phyloP scores from a whole-genome alignment of 1,140 invertebrate genomes.

The Aethina tumida region DNA sequence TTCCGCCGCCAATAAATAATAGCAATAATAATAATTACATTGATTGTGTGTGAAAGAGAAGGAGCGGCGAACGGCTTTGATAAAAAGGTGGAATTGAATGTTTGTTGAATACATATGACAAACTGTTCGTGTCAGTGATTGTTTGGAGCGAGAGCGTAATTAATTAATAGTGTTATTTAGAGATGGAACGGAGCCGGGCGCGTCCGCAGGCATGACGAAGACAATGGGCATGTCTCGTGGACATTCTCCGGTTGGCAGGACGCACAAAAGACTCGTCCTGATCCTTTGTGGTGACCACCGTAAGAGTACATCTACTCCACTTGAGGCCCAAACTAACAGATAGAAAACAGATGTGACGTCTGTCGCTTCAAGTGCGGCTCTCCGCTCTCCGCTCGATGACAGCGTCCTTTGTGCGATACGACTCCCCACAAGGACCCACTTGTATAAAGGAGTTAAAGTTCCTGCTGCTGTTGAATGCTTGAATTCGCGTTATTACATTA shows the following conservation, averaged over 20 bases:
- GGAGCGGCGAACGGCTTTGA: no score
- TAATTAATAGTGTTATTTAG: conserved; percentile 18
- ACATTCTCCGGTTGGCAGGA: conserved; percentile 10
- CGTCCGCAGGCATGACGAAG: conserved; percentile 12
- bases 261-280: conserved; percentile 15
- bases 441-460: no score
- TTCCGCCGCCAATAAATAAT: no score
- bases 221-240: conserved; percentile 14
- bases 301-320: conserved; percentile 7
- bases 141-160: conserved; percentile 16
- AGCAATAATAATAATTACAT: no score
- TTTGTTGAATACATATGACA: no score
- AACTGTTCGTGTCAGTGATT: conserved; percentile 15
- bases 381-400: conserved; percentile 7
- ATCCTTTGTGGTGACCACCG: conserved; percentile 10
- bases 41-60: no score
- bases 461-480: no score
- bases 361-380: conserved; percentile 10
- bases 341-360: conserved; percentile 10
- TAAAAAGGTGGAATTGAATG: no score
- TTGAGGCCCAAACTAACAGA: conserved; percentile 1
- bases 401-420: conserved; percentile 8
- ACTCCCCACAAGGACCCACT: conserved; percentile 5
- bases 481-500: no score
- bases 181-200: no score